Conservation (phyloP, 2,113 vertebrate genomes). For the Danionella cerebrum region DNA sequence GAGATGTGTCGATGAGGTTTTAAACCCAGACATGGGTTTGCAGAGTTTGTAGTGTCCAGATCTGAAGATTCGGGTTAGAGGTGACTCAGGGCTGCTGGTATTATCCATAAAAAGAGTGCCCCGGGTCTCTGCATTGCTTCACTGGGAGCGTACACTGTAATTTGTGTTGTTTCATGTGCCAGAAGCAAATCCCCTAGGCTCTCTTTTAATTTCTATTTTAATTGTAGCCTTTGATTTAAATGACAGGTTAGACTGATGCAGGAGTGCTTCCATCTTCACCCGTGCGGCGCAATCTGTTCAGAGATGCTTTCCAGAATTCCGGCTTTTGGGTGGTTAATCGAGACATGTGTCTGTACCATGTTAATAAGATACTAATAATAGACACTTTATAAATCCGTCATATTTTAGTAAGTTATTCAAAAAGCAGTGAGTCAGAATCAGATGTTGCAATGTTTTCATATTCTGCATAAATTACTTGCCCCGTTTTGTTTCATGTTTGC, state of each 20-base stretch:
- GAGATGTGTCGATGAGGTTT: too few species aligned
- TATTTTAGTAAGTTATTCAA: background rate
- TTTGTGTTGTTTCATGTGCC: slow-evolving; percentile 65
- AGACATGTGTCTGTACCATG: background rate
- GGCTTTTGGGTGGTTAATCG: background rate
- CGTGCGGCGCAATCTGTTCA: slow-evolving; percentile 72
- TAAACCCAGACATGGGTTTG: too few species aligned
- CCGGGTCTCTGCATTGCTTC: background rate
- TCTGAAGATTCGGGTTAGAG: too few species aligned
- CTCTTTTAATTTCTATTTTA: slow-evolving; percentile 92
- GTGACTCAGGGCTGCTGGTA: background rate
- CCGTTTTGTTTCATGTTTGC: background rate
- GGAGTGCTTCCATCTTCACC: slow-evolving; percentile 86
- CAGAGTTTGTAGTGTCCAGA: too few species aligned
- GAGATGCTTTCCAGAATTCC: slow-evolving; percentile 36
- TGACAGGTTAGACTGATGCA: slow-evolving; percentile 85
- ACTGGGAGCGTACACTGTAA: slow-evolving; percentile 49
- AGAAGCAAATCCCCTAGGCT: slow-evolving; percentile 67
- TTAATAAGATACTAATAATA: too few species aligned
- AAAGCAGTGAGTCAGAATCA: background rate
- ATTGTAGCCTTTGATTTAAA: slow-evolving; percentile 95
- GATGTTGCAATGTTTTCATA: background rate
- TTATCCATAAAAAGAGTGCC: background rate
- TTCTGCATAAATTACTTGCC: background rate
- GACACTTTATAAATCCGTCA: too few species aligned